phyloP scores from a whole-genome alignment of 2,888 invertebrate genomes.

The Lycophotia porphyrea region DNA sequence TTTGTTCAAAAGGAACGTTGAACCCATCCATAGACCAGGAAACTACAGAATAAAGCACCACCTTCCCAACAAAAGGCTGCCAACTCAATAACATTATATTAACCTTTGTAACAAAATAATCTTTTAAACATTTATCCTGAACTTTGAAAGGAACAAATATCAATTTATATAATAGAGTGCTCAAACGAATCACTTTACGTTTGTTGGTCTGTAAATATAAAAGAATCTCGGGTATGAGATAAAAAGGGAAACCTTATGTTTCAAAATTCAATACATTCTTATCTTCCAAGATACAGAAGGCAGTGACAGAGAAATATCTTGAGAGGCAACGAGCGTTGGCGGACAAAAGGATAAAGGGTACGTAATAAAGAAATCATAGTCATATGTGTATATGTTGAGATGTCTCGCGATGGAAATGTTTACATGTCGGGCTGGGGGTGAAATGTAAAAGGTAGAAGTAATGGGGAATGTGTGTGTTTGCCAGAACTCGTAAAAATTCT shows the following conservation, averaged over 20 bases:
- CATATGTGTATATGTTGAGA: slow-evolving; percentile 67
- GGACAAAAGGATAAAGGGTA: slow-evolving; percentile 81
- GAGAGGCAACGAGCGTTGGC: slow-evolving; percentile 74
- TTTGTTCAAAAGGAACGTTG: slow-evolving; percentile 2
- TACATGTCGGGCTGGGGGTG: slow-evolving; percentile 77
- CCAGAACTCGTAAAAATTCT: slow-evolving; percentile 49
- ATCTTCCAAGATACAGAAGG: slow-evolving; percentile 78
- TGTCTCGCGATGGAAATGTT: slow-evolving; percentile 83
- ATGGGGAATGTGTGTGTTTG: slow-evolving; percentile 46
- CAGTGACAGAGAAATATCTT: slow-evolving; percentile 77
- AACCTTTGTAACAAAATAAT: slow-evolving; percentile 60
- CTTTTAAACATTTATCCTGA: slow-evolving; percentile 71
- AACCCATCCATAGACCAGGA: slow-evolving; percentile 7
- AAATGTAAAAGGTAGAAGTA: slow-evolving; percentile 69
- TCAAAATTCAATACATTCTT: slow-evolving; percentile 86
- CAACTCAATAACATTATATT: slow-evolving; percentile 60
- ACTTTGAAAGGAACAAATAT: slow-evolving; percentile 71
- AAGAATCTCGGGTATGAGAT: slow-evolving; percentile 76
- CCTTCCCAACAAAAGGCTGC: slow-evolving; percentile 46
- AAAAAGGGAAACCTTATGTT: slow-evolving; percentile 84
- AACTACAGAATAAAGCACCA: slow-evolving; percentile 31
- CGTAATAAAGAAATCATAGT: slow-evolving; percentile 86
- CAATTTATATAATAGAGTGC: slow-evolving; percentile 81
- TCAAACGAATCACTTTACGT: slow-evolving; percentile 74
- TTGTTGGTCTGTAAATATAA: slow-evolving; percentile 77